These are phyloP conservation scores for Heliopora coerulea DNA, from an alignment of 92 coral and sea anemone species.

Conservation along the genomic window DNA sequence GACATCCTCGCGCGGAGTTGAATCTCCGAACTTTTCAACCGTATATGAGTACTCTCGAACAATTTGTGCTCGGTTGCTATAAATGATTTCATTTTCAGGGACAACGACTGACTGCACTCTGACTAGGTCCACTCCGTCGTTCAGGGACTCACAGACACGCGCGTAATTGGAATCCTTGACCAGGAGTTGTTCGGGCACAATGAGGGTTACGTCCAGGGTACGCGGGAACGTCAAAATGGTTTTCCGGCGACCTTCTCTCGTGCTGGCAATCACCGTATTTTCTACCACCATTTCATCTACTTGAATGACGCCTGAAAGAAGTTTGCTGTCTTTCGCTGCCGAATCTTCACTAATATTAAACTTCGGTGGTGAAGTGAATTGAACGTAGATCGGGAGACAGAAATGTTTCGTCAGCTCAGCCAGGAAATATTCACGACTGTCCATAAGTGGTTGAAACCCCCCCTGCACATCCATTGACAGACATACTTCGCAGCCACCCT, in stretches of 20 bases:
- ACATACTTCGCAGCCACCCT: constrained; percentile 2
- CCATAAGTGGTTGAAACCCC: constrained; percentile 15
- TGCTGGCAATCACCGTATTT: constrained; percentile 72
- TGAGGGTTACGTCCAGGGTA: constrained; percentile 68
- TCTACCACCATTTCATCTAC: constrained; percentile 62
- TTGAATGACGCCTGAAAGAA: constrained; percentile 68
- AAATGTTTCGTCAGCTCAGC: constrained; percentile 30
- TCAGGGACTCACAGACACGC: constrained; percentile 72
- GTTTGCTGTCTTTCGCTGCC: constrained; percentile 64
- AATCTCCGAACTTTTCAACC: not conserved
- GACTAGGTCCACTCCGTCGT: constrained; percentile 73
- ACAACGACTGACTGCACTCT: constrained; percentile 17
- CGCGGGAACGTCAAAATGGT: constrained; percentile 82
- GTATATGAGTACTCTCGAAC: not conserved
- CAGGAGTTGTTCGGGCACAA: constrained; percentile 71
- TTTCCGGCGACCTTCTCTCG: constrained; percentile 57
- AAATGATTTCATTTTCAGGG: not conserved
- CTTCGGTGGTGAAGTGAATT: constrained; percentile 65
- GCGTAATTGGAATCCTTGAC: constrained; percentile 73
- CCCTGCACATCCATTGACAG: constrained; percentile 29
- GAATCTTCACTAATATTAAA: constrained; percentile 16
- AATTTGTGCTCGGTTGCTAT: not conserved
- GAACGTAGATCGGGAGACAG: constrained; percentile 69
- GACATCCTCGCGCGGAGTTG: not conserved
- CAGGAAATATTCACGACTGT: constrained; percentile 33